Evolutionary conservation across 2,888 invertebrate species (phyloP), one percentile per base, ranked within the genome.

Genomic region (Ornithoptera priamus): DNA sequence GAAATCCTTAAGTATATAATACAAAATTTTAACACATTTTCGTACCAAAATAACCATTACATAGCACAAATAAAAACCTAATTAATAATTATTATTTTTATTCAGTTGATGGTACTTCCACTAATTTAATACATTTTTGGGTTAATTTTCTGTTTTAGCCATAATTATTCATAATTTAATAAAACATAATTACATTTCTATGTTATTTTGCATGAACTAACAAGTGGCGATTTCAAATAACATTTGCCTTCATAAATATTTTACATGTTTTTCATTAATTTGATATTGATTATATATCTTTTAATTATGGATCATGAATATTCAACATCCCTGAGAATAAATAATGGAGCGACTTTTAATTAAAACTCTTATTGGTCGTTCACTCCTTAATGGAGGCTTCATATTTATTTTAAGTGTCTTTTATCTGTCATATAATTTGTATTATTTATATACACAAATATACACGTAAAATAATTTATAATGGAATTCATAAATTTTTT

Each of bases 251-350:
- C 15, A 46, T 46, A 46, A 46, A 46, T 46, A 46, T 46, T 46
- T 15, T 46, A 46, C 46, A 17, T 15, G 46, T 56, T 56, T 56
- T 56, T 10, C 56, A 20, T 20, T 56, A 56, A n/a, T n/a, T 8
- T 56, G 56, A 59, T 22, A 24, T 22, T 15, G 22, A 59, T 59
- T 20, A 22, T 20, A 24, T 59, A 15, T 59, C 24, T 24, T 15
- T 59, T 65, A 59, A 65, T 65, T 65, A 65, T 46, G 22, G 1
- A 59, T 59, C 58, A 59, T 59, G 58, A 59, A 59, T 59, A 59
- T 59, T 65, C 56, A 42, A 58, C 42, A 58, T 50, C 50, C 36
- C n/a, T n/a, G 36, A 66, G 66, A 60, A 60, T 60, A 66, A 60
- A 15, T 42, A 62, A 58, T 62, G 20, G 36, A 56, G 20, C 18